Base-by-base conservation (phyloP, 92 coral and sea anemone species). In the Pocillopora meandrina region DNA sequence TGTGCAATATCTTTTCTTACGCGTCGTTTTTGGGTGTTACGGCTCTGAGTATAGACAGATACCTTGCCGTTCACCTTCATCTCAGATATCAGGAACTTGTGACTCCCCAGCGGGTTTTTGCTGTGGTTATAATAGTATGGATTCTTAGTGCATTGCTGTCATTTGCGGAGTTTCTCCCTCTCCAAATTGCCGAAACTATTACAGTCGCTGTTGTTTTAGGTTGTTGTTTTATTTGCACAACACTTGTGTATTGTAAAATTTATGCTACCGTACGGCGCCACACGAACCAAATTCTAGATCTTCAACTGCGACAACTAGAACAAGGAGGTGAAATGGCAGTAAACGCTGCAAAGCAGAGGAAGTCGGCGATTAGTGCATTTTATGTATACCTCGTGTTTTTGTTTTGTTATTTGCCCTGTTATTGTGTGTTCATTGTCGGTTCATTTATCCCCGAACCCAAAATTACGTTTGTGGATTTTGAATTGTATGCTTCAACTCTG, bases 71-170 rank as follows among this genome's bases (percentile, higher is more conserved):
- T 65, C 69, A 65, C 23, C 69, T 65, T 26, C 31, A 26, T 26
- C 31, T 26, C 31, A 26, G 31, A 26, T 26, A 26, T 26, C 31
- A 26, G 31, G 75, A 71, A 17, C 26, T 71, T 18, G 75, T 71
- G 12, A 71, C 58, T 71, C 75, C 17, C 26, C 9, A 42, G 59
- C 58, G 75, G 6, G 75, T 47, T 71, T 56, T 17, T 71, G 21
- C 5, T 12, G 75, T 47, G 75, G 75, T 71, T 56, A 71, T 71
- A 12, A 36, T 21, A 65, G 12, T 65, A 65, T 65, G 69, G 69
- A 15, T 65, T 13, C 19, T 65, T 13, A 0, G 20, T 65, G 35
- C 71, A 65, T 8, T 65, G 14, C 35, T 21, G 12, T 65, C 71
- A 1, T 19, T 35, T 10, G 18, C 18, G 63, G 16, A 60, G 13